phyloP scores from a whole-genome alignment of 2,113 vertebrate species.

The Sinocyclocheilus anshuiensis region DNA sequence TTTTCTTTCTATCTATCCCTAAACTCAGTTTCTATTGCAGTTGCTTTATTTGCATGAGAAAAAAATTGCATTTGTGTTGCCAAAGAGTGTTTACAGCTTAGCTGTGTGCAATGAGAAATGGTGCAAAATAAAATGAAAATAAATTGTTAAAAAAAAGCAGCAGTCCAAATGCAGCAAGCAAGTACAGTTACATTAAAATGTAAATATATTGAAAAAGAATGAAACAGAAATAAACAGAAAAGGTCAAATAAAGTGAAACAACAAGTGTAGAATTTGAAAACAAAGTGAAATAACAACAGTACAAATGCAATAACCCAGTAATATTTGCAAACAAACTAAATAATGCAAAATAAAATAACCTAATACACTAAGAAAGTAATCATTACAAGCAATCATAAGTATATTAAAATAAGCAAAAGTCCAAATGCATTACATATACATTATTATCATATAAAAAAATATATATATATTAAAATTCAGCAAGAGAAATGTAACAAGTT shows the following conservation, averaged over 20 bases:
- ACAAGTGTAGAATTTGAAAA: not conserved
- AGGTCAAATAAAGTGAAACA: not conserved
- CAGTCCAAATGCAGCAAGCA: not conserved
- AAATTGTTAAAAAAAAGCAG: not conserved
- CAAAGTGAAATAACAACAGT: not conserved
- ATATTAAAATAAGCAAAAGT: not conserved
- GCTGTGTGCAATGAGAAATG: not conserved
- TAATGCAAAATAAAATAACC: not conserved
- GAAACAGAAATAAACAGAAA: not conserved
- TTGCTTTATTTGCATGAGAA: not conserved
- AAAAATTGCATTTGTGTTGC: not conserved
- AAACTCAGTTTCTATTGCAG: not conserved
- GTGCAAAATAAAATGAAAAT: not conserved
- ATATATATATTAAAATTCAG: not conserved
- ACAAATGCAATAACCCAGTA: not conserved
- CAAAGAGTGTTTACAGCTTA: not conserved
- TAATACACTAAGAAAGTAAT: not conserved
- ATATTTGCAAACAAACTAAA: not conserved
- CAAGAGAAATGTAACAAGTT: not conserved
- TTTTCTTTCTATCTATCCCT: not conserved
- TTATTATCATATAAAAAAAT: not conserved
- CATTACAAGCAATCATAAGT: not conserved
- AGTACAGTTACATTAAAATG: not conserved
- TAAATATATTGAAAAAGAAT: not conserved
- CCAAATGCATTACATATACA: not conserved